Percentiles rank a stretch among this genome's conserved stretches.
These are phyloP conservation scores for Dilophus febrilis DNA, from an alignment of 2,888 invertebrate genomes.

Conservation along the genomic window DNA sequence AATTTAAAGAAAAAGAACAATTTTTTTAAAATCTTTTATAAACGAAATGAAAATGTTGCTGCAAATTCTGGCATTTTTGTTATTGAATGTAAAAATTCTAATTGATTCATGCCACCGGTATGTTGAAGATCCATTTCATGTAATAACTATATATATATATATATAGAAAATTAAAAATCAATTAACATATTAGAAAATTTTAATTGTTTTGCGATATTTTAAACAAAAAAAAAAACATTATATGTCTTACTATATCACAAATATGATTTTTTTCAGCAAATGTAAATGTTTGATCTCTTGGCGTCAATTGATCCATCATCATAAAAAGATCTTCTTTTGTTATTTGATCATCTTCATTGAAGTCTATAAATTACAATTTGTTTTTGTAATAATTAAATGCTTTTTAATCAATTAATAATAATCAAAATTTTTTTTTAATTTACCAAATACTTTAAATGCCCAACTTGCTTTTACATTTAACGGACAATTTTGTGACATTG, in stretches of 20 bases:
- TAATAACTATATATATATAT: slow-evolving; percentile 37
- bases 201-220: too few relatives aligned
- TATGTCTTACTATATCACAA: slow-evolving; percentile 32
- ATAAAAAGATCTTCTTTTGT: slow-evolving; percentile 36
- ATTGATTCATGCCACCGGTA: slow-evolving; percentile 36
- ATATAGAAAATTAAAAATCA: too few relatives aligned
- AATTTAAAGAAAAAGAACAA: too few relatives aligned
- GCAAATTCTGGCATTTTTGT: slow-evolving; percentile 44
- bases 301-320: slow-evolving; percentile 37
- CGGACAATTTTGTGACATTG: slow-evolving; percentile 55
- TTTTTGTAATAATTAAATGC: too few relatives aligned
- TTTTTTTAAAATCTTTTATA: too few relatives aligned
- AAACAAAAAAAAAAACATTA: too few relatives aligned
- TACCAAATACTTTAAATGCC: slow-evolving; percentile 64
- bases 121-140: slow-evolving; percentile 42
- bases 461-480: slow-evolving; percentile 53
- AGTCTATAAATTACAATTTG: slow-evolving; percentile 30
- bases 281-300: slow-evolving; percentile 26
- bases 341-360: slow-evolving; percentile 44
- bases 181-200: too few relatives aligned
- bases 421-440: slow-evolving; percentile 7
- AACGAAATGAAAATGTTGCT: slow-evolving; percentile 39
- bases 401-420: too few relatives aligned
- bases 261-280: slow-evolving; percentile 34
- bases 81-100: slow-evolving; percentile 43